A percentile compares a stretch with the other conserved stretches of the same genome.
Conservation (phyloP, 2,888 invertebrate genomes). For the Pterostichus niger region DNA sequence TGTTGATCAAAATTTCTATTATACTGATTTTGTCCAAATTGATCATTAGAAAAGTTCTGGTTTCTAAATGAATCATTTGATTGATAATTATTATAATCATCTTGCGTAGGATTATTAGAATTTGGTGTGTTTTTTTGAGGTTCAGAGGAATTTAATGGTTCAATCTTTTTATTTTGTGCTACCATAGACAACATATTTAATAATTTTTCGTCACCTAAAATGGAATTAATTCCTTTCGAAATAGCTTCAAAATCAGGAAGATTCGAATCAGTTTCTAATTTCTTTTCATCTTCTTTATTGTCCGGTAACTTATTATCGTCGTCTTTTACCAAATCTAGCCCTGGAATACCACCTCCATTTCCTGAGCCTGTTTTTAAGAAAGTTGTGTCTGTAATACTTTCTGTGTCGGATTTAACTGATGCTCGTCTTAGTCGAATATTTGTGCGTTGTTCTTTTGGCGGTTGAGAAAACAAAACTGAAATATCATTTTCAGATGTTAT, state of each 20-base stretch:
- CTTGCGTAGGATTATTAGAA: conserved; percentile 26
- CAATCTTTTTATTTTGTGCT: conserved; percentile 73
- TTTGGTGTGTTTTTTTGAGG: neutral
- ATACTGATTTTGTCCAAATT: conserved; percentile 31
- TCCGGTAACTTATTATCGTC: conserved; percentile 70
- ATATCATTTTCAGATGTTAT: conserved; percentile 15
- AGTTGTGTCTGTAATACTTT: conserved; percentile 70
- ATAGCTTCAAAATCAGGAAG: conserved; percentile 81
- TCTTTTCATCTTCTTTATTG: conserved; percentile 70
- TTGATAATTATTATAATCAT: conserved; percentile 28
- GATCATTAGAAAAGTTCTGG: conserved; percentile 31
- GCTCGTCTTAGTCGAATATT: conserved; percentile 62
- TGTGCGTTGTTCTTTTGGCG: conserved; percentile 65
- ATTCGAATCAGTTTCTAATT: conserved; percentile 68
- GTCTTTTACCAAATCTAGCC: conserved; percentile 84
- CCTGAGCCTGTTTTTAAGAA: conserved; percentile 63
- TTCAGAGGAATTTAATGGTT: neutral
- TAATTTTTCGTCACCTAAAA: conserved; percentile 83
- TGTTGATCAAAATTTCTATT: conserved; percentile 17
- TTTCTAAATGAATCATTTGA: conserved; percentile 41
- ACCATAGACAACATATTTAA: conserved; percentile 80
- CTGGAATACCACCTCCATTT: conserved; percentile 83
- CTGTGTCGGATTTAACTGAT: conserved; percentile 68
- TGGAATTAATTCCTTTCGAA: conserved; percentile 82
- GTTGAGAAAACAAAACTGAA: conserved; percentile 61